Evolutionary conservation across 2,113 vertebrate genomes (phyloP).

Genomic region (Phalacrocorax pelagicus): DNA sequence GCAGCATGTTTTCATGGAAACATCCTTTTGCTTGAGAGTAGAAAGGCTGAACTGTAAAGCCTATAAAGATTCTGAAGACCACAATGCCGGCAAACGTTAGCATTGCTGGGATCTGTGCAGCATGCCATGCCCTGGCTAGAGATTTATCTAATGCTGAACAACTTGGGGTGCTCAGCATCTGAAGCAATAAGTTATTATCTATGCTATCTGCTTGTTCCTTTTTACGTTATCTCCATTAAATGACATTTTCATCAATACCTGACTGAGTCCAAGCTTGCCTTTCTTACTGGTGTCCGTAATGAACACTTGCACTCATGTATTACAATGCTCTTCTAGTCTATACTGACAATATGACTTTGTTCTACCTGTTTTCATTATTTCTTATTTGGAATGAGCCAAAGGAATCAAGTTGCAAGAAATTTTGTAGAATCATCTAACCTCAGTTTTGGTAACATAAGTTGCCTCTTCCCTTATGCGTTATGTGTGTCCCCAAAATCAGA

Average conservation of each 20-base stretch:
- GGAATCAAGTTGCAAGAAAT: not conserved
- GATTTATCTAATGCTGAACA: not conserved
- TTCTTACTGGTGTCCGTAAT: not conserved
- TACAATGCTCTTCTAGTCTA: not conserved
- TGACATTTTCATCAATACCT: not conserved
- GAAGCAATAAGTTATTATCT: not conserved
- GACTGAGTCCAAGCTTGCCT: not conserved
- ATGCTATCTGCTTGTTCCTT: not conserved
- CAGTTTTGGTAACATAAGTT: not conserved
- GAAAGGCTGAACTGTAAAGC: not conserved
- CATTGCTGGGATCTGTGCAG: not conserved
- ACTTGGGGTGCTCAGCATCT: not conserved
- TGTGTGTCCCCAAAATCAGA: accelerated
- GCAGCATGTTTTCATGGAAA: not conserved
- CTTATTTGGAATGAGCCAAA: not conserved
- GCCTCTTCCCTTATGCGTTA: not conserved
- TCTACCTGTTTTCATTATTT: not conserved
- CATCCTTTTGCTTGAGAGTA: not conserved
- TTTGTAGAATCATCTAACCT: not conserved
- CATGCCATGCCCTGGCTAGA: not conserved
- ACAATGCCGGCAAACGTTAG: not conserved
- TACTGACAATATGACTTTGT: not conserved
- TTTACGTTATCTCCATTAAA: not conserved
- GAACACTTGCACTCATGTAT: not conserved
- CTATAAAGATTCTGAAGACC: not conserved